These are phyloP conservation scores for Cordylochernes scorpioides DNA, from an alignment of 2,888 invertebrate species.

Conservation along the genomic window DNA sequence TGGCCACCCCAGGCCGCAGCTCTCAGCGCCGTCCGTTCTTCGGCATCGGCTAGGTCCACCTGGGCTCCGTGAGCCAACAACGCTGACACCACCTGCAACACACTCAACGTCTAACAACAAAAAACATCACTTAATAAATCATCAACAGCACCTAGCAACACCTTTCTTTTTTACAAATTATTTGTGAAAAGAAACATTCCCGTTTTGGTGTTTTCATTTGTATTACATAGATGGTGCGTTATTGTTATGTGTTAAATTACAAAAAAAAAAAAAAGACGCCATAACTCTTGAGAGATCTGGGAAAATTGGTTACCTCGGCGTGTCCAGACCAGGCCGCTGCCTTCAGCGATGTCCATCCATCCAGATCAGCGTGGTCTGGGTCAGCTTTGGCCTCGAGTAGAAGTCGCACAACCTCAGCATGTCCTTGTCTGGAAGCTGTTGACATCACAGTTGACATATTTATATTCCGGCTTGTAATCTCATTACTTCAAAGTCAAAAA, in stretches of 20 bases:
- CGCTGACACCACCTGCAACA: constrained; percentile 18
- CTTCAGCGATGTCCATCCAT: constrained; percentile 67
- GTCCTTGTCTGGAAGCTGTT: constrained; percentile 38
- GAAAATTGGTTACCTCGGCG: constrained; percentile 28
- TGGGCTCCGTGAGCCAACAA: constrained; percentile 39
- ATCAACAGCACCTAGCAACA: too few species aligned
- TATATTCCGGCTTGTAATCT: too few species aligned
- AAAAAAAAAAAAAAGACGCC: too few species aligned
- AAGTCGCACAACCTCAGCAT: constrained; percentile 35
- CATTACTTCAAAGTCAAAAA: too few species aligned
- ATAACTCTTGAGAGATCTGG: too few species aligned
- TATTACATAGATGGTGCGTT: too few species aligned
- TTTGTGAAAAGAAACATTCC: too few species aligned
- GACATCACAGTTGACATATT: neutral
- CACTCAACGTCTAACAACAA: too few species aligned
- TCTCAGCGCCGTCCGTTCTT: constrained; percentile 68
- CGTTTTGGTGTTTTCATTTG: too few species aligned
- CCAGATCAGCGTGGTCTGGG: constrained; percentile 47
- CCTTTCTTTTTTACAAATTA: too few species aligned
- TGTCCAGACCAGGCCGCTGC: constrained; percentile 92
- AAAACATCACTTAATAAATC: too few species aligned
- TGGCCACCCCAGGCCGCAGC: constrained; percentile 40
- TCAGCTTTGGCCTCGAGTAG: constrained; percentile 35
- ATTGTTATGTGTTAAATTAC: too few species aligned
- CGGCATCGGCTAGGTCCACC: constrained; percentile 57